Conservation (phyloP, 2,797 vertebrate genomes). For the Dipus sagitta region DNA sequence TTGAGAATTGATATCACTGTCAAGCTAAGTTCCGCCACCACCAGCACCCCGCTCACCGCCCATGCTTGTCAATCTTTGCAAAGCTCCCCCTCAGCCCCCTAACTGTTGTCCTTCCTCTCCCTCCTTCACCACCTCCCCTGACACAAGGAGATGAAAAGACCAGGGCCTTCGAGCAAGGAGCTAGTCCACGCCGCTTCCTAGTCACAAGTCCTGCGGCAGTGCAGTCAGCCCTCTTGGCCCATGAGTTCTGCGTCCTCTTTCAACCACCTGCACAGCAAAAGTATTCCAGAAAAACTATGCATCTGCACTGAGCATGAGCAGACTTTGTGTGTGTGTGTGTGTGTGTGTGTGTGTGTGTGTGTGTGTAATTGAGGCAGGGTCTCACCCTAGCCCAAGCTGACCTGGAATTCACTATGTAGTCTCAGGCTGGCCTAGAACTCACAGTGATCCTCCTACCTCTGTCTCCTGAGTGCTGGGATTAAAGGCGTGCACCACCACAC, state of each 20-base stretch:
- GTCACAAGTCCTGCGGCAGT: background rate
- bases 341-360: too few species aligned
- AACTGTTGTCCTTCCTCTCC: background rate
- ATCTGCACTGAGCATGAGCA: background rate
- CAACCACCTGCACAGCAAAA: background rate
- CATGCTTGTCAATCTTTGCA: background rate
- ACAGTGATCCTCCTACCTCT: too few species aligned
- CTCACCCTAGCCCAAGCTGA: too few species aligned
- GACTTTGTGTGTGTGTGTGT: too few species aligned
- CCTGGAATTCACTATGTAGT: too few species aligned
- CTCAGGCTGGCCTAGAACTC: too few species aligned
- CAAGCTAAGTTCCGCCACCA: background rate
- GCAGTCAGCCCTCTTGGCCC: background rate
- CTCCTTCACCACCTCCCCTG: background rate
- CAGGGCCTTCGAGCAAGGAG: background rate
- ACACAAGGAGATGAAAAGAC: background rate
- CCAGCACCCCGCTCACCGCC: background rate
- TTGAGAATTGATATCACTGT: background rate
- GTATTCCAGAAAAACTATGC: background rate
- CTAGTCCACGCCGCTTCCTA: background rate
- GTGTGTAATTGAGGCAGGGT: too few species aligned
- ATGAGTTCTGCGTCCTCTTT: background rate
- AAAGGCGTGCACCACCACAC: too few species aligned
- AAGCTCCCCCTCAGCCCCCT: background rate
- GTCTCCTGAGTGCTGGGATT: too few species aligned